Base-by-base conservation (phyloP, 2,888 invertebrate species). In the Apocheima hispidaria region DNA sequence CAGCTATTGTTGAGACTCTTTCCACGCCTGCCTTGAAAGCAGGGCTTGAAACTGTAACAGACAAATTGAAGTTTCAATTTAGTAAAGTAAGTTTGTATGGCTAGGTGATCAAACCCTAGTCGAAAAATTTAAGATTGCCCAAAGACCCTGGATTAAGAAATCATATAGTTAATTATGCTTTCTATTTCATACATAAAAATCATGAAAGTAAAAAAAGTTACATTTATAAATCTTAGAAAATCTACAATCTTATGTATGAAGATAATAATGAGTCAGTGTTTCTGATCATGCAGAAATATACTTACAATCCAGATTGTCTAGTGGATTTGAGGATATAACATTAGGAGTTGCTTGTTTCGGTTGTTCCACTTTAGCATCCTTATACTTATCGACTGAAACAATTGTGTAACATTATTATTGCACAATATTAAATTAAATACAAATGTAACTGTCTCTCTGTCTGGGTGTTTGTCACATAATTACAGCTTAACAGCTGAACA, bases 231-330 rank as follows among this genome's bases (percentile, higher is more conserved):
- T n/a, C n/a, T n/a, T n/a, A n/a, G n/a, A n/a, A n/a, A n/a, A n/a
- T n/a, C n/a, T n/a, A 33, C 12, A 33, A 2, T 10, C 1, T 10
- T 10, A 2, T 12, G 12, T 33, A 12, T 4, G 6, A 14, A 14
- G 6, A 4, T 1, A n/a, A 16, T 7, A 16, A 44, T 44, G 44
- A 44, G 44, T 44, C 26, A 26, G 9, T 26, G 14, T 16, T n/a
- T n/a, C n/a, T 23, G 23, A 20, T 40, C 7, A 43, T 43, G 14
- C 43, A 23, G 28, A 14, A 43, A 46, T 46, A 33, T 64, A 94
- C 96, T 95, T 88, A 97, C 97, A 98, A 81, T 98, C 96, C 69
- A 98, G 93, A 79, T 96, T 96, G 82, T 98, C 98, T 67, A 98
- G 89, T 10, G 97, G 96, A 87, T 98, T 98, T 65, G 95, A 94